Conservation (phyloP, 1,140 invertebrate species). For the Teleogryllus occipitalis region DNA sequence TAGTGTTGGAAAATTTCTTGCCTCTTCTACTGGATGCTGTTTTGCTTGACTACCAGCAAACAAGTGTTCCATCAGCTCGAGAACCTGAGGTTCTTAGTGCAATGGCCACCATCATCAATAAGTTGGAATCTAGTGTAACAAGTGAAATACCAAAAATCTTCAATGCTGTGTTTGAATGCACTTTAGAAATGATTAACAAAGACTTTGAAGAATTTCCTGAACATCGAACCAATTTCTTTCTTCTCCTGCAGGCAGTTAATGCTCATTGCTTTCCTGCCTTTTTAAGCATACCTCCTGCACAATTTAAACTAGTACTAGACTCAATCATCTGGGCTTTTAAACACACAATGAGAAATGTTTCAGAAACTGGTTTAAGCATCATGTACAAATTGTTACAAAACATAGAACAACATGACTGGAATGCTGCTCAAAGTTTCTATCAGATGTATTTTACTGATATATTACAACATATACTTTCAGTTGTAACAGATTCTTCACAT, state of each 20-base stretch:
- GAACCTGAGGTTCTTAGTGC: conserved; percentile 97
- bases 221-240: conserved; percentile 96
- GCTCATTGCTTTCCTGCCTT: conserved; percentile 92
- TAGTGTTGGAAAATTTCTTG: conserved; percentile 95
- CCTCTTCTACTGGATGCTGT: conserved; percentile 94
- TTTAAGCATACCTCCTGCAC: conserved; percentile 86
- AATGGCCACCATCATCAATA: conserved; percentile 95
- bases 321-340: conserved; percentile 99
- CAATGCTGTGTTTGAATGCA: conserved; percentile 98
- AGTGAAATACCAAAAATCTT: conserved; percentile 96
- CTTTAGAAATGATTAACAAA: conserved; percentile 99
- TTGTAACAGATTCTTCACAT: conserved; percentile 96
- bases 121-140: conserved; percentile 84
- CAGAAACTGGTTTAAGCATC: conserved; percentile 79
- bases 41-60: conserved; percentile 92
- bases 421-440: conserved; percentile 91
- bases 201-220: conserved; percentile 99
- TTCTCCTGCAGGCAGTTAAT: conserved; percentile 88
- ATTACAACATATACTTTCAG: conserved; percentile 95
- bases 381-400: conserved; percentile 78
- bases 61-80: conserved; percentile 84
- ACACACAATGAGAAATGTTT: conserved; percentile 98
- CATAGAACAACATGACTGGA: conserved; percentile 71
- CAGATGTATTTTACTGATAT: conserved; percentile 98
- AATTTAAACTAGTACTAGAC: conserved; percentile 96